These are phyloP conservation scores for Teinopalpus imperialis DNA, from an alignment of 2,888 invertebrate species.

Conservation along the genomic window DNA sequence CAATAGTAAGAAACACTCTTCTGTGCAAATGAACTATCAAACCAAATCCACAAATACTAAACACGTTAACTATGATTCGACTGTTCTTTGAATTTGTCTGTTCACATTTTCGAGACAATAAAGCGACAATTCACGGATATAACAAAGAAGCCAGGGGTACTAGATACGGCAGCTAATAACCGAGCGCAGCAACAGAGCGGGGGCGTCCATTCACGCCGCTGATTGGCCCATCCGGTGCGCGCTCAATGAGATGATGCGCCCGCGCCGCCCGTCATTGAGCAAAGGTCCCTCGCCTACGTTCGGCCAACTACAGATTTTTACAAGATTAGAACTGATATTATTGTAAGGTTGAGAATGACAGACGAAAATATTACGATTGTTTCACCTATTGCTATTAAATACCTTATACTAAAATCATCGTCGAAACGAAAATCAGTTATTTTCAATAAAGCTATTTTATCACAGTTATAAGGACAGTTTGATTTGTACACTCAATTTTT, in stretches of 20 bases:
- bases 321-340: slow-evolving; percentile 29
- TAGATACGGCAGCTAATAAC: slow-evolving; percentile 72
- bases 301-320: slow-evolving; percentile 46
- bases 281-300: slow-evolving; percentile 78
- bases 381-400: no score
- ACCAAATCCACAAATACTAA: no score
- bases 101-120: slow-evolving; percentile 64
- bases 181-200: slow-evolving; percentile 56
- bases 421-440: no score
- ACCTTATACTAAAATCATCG: no score
- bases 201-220: slow-evolving; percentile 81
- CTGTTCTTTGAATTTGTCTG: no score
- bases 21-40: no score
- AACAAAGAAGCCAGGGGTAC: slow-evolving; percentile 71
- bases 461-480: no score
- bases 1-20: no score
- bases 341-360: slow-evolving; percentile 21
- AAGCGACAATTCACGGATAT: slow-evolving; percentile 72
- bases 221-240: slow-evolving; percentile 81
- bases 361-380: no score
- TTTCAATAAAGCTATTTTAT: no score
- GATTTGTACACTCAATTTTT: no score
- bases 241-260: slow-evolving; percentile 80
- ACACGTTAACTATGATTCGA: no score
- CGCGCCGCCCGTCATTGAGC: slow-evolving; percentile 75